A percentile compares a stretch with the other conserved stretches of the same genome.
Conservation (phyloP, 2,888 invertebrate genomes). For the Idaea aversata region DNA sequence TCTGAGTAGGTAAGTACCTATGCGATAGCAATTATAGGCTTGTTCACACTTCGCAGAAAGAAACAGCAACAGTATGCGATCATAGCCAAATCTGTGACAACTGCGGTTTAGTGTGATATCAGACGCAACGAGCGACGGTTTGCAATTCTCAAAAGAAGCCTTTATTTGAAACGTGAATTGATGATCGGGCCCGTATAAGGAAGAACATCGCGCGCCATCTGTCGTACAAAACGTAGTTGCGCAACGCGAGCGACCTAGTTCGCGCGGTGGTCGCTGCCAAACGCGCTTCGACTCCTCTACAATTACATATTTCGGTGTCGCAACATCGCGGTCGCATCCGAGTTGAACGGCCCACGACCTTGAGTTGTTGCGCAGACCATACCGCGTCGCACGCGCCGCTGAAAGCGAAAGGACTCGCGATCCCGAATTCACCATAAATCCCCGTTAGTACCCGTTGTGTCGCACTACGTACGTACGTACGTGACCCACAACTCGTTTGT, state of each 20-base stretch:
- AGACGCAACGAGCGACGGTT: constrained; percentile 19
- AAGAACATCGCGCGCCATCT: constrained; percentile 73
- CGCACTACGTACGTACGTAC: constrained; percentile 35
- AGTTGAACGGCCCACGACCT: constrained; percentile 80
- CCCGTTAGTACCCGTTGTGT: constrained; percentile 33
- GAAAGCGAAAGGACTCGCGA: constrained; percentile 73
- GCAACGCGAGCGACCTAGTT: constrained; percentile 74
- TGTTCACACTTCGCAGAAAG: constrained; percentile 18
- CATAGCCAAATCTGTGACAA: constrained; percentile 27
- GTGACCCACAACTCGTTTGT: constrained; percentile 55
- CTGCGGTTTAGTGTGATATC: constrained; percentile 36
- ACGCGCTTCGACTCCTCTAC: constrained; percentile 74
- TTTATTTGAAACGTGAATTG: constrained; percentile 36
- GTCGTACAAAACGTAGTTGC: constrained; percentile 65
- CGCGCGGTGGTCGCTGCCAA: constrained; percentile 73
- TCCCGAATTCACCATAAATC: constrained; percentile 55
- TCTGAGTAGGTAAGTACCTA: neutral
- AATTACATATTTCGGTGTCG: constrained; percentile 79
- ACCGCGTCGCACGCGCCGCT: constrained; percentile 53
- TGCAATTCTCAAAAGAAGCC: constrained; percentile 31
- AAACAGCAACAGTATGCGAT: constrained; percentile 37
- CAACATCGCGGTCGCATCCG: constrained; percentile 77
- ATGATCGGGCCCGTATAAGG: constrained; percentile 58
- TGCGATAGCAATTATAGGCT: constrained; percentile 4
- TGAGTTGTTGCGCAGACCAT: constrained; percentile 62